phyloP scores from a whole-genome alignment of 2,113 vertebrate genomes.

The Sardina pilchardus region DNA sequence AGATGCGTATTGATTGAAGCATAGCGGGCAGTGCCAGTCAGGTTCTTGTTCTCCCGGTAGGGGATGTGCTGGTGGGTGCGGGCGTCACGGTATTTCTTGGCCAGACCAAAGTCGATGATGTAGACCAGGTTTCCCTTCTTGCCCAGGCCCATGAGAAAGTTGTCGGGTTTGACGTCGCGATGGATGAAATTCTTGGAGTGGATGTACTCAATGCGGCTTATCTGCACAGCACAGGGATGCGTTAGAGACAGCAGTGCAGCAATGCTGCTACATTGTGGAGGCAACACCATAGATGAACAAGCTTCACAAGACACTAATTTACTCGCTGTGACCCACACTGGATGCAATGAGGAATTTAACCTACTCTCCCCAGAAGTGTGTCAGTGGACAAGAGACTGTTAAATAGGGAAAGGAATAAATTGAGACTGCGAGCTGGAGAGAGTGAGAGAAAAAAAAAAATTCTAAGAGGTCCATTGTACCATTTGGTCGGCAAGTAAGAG shows the following conservation, averaged over 20 bases:
- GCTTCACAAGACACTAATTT: not conserved
- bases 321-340: not conserved
- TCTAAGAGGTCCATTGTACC: conserved; percentile 69
- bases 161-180: conserved; percentile 94
- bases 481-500: conserved; percentile 96
- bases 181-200: conserved; percentile 99
- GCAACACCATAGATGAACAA: not conserved
- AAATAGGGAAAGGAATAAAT: conserved; percentile 27
- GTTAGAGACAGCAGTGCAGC: not conserved
- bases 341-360: not conserved
- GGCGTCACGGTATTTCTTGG: conserved; percentile 94
- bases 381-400: conserved; percentile 6
- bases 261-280: not conserved
- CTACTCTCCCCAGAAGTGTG: not conserved
- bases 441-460: not conserved
- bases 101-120: conserved; percentile 96
- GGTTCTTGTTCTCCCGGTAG: conserved; percentile 97
- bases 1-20: conserved; percentile 97
- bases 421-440: not conserved
- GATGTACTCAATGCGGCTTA: conserved; percentile 96
- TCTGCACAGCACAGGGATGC: conserved; percentile 65
- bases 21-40: conserved; percentile 94
- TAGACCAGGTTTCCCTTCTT: conserved; percentile 98
- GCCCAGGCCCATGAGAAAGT: conserved; percentile 96
- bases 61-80: conserved; percentile 98